These are phyloP conservation scores for Scaptomyza flava DNA, from an alignment of 2,888 invertebrate genomes.

Conservation along the genomic window DNA sequence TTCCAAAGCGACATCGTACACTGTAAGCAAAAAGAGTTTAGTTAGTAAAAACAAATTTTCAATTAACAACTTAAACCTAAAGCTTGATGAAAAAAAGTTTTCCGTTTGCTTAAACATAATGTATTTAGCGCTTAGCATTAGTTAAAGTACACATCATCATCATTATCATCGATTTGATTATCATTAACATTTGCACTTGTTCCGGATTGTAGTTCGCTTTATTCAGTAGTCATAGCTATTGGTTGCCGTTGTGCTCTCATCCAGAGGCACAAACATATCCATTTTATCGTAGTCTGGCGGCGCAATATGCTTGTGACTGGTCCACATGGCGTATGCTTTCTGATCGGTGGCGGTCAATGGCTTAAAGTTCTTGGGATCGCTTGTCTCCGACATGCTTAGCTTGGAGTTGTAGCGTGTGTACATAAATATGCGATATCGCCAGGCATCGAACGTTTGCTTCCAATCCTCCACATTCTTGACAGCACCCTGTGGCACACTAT, in stretches of 20 bases:
- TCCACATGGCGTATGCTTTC: slow-evolving; percentile 82
- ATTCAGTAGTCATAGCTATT: slow-evolving; percentile 79
- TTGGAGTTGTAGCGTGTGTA: slow-evolving; percentile 82
- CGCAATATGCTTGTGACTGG: slow-evolving; percentile 78
- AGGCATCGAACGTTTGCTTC: slow-evolving; percentile 82
- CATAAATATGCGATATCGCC: slow-evolving; percentile 82
- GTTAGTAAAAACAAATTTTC: slow-evolving; percentile 4
- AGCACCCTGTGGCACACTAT: slow-evolving; percentile 81
- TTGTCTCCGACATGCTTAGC: slow-evolving; percentile 78
- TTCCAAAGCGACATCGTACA: slow-evolving; percentile 77
- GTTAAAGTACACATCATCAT: slow-evolving; percentile 72
- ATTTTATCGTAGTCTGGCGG: slow-evolving; percentile 80
- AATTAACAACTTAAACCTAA: slow-evolving; percentile 8
- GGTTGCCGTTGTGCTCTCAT: slow-evolving; percentile 74
- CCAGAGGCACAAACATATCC: slow-evolving; percentile 78
- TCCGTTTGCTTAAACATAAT: slow-evolving; percentile 59
- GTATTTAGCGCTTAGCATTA: slow-evolving; percentile 70
- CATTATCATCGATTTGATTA: slow-evolving; percentile 52
- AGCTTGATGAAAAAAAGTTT: slow-evolving; percentile 1
- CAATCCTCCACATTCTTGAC: slow-evolving; percentile 82
- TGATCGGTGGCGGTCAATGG: slow-evolving; percentile 81
- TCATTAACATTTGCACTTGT: slow-evolving; percentile 59
- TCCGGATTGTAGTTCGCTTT: slow-evolving; percentile 3
- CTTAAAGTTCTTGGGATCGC: slow-evolving; percentile 81
- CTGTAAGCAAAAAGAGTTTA: slow-evolving; percentile 54